Evolutionary conservation across 2,113 vertebrate genomes (phyloP), one percentile per base, ranked within the genome.

Genomic region (Stegastes partitus): DNA sequence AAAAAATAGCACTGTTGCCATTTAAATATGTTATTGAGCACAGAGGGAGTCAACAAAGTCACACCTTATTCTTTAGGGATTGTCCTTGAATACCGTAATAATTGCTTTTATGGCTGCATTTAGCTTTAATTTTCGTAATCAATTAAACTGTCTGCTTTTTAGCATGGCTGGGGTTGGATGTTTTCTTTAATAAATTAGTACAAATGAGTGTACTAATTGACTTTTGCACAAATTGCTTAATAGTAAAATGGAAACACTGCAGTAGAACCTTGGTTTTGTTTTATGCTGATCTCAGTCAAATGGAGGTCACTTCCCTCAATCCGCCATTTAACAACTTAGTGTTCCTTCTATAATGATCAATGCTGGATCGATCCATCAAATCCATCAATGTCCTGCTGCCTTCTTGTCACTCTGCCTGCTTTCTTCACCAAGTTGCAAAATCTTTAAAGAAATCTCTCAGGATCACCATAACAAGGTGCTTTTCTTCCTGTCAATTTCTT

Each of bases 291-390:
- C 51, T 74, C 37, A 39, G 25, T 74, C 14, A 6, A 68, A 72
- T 10, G 11, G 42, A 54, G 37, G 63, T 54, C 22, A 69, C 56
- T 42, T 82, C 10, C 9, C 42, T 73, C 16, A 45, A 3, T 42
- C 37, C 14, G 22, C 50, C 42, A 56, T 26, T 64, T 22, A 15
- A 66, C 44, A 61, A 73, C 65, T 47, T 8, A 61, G 49, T 28
- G 31, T 22, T 71, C 21, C 61, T 23, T 85, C 74, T 53, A 73
- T 85, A 83, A 89, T 45, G 70, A 84, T 72, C 80, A 72, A 59
- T 75, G 73, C 31, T 57, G 58, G 66, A 88, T 83, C 77, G 76
- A 76, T 87, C 80, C 81, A 84, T 82, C 84, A 80, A 39, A 9
- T 34, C 31, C 6, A 34, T 34, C 31, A 34, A 34, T 71, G 42